Conservation (phyloP, 2,797 vertebrate genomes). For the Carcharodon carcharias region DNA sequence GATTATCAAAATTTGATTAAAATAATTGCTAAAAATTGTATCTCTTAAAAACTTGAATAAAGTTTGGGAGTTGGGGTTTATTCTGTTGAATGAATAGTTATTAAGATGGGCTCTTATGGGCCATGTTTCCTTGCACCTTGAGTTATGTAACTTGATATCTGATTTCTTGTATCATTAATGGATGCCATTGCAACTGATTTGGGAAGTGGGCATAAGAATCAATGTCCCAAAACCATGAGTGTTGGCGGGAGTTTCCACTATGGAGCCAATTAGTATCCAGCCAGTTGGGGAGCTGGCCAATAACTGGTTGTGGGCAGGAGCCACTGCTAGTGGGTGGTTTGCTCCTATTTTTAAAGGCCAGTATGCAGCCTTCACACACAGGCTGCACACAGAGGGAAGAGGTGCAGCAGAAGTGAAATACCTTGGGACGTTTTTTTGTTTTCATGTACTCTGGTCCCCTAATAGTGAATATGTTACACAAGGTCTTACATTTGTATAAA, state of each 20-base stretch:
- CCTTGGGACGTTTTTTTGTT: not conserved
- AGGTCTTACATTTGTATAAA: not conserved
- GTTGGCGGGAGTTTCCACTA: too few relatives aligned
- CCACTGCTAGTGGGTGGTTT: not conserved
- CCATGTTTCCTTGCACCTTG: not conserved
- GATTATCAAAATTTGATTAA: slow-evolving; percentile 24
- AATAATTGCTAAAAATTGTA: slow-evolving; percentile 13
- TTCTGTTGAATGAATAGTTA: not conserved
- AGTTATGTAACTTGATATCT: not conserved
- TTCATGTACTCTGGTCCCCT: not conserved
- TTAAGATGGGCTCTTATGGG: too few relatives aligned
- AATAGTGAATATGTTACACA: not conserved
- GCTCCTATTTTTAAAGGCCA: not conserved
- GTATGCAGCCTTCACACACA: not conserved
- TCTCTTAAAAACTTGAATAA: not conserved
- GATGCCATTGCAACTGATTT: not conserved
- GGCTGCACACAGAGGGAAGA: not conserved
- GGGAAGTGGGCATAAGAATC: too few relatives aligned
- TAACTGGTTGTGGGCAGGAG: too few relatives aligned
- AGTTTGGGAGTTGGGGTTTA: not conserved
- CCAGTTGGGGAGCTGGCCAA: too few relatives aligned
- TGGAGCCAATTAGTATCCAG: too few relatives aligned
- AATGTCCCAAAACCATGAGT: too few relatives aligned
- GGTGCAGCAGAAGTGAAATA: not conserved
- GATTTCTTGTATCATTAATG: not conserved